Percentiles rank a stretch among this genome's conserved stretches.
These are phyloP conservation scores for Idris sp. DNA, from an alignment of 1,140 invertebrate genomes.

Conservation along the genomic window DNA sequence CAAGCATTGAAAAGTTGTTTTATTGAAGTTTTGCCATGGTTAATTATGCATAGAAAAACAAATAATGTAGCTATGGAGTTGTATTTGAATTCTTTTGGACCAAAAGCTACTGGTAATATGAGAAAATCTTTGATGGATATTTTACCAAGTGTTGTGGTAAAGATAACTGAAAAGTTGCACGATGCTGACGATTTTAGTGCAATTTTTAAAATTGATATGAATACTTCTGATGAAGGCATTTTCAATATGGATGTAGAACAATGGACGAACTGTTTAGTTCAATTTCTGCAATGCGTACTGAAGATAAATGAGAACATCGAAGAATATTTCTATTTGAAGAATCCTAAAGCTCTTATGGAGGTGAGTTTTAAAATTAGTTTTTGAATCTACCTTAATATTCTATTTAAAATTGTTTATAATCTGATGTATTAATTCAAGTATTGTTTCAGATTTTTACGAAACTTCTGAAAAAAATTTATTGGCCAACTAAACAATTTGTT, in stretches of 20 bases:
- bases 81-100: conserved; percentile 32
- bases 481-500: conserved; percentile 5
- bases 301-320: conserved; percentile 21
- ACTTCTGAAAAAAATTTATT: conserved; percentile 26
- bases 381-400: too few relatives aligned
- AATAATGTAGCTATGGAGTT: conserved; percentile 11
- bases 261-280: conserved; percentile 28
- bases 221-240: neutral
- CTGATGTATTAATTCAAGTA: too few relatives aligned
- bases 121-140: conserved; percentile 30
- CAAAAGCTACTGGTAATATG: conserved; percentile 22
- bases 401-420: too few relatives aligned
- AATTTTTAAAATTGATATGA: conserved; percentile 35
- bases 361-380: neutral
- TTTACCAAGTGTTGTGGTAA: conserved; percentile 17
- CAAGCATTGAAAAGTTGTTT: conserved; percentile 30
- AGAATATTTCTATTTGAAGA: conserved; percentile 23
- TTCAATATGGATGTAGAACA: conserved; percentile 13
- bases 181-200: conserved; percentile 31
- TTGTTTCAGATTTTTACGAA: conserved; percentile 29
- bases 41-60: conserved; percentile 16
- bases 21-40: conserved; percentile 43
- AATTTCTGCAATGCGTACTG: conserved; percentile 13
- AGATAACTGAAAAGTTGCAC: conserved; percentile 49
- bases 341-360: conserved; percentile 22